Base-by-base conservation (phyloP, 2,113 vertebrate genomes). In the Ellobius talpinus region DNA sequence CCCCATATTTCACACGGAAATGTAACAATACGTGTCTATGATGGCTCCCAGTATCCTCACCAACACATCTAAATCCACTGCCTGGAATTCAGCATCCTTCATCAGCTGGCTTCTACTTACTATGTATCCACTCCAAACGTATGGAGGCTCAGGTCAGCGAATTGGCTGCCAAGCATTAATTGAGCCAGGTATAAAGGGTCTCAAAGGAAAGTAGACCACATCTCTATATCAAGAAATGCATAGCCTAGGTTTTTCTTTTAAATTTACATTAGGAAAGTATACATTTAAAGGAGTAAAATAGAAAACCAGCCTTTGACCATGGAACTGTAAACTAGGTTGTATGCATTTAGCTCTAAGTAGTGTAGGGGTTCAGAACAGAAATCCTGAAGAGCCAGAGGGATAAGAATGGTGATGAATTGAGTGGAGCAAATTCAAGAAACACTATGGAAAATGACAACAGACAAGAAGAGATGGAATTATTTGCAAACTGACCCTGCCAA, bases 1-100 rank as follows among this genome's bases (percentile, higher is more conserved):
- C 92, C 93, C 94, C 74, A 91, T 94, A 97, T 97, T 98, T 98
- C 95, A 98, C 65, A 70, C 66, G 84, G 79, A 97, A 97, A 93
- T 95, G 85, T 96, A 97, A 89, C 86, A 97, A 39, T 97, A 87
- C 96, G 95, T 55, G 66, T 50, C 73, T 96, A 52, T 94, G 92
- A 96, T 91, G 72, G 90, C 42, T 96, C 95, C 92, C 92, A 78
- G 78, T 89, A 91, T 96, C 82, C 63, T 93, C 23, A 89, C 77
- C 33, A 95, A 82, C 89, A 95, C 85, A 76, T 87, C 58, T 65
- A 76, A 94, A 96, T 76, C 89, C 50, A 82, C 23, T 87, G 45
- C 11, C 39, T 63, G 29, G 84, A 97, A 91, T 87, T 91, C 93
- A 93, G 74, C 17, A 2, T 89, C 82, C 33, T 93, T 93, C 55